Base-by-base conservation (phyloP, 2,113 vertebrate genomes). In the Poecile atricapillus region DNA sequence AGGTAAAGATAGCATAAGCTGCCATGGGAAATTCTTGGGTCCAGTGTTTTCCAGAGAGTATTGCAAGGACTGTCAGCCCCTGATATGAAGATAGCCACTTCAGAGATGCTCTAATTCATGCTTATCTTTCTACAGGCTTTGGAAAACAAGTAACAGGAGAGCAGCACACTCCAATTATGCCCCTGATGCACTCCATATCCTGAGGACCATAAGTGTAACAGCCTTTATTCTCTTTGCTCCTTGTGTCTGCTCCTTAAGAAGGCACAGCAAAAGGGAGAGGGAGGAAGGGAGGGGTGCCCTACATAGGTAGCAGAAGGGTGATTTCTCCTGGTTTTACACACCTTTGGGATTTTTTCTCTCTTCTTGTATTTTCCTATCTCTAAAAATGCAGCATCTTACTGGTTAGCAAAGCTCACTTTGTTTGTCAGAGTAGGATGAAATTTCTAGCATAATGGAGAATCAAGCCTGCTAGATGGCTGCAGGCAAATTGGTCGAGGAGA, bases 101-200 rank as follows among this genome's bases (percentile, higher is more conserved):
- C 71, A 94, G 79, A 85, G 64, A 71, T 83, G 68, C 76, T 92
- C 6, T 93, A 68, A 93, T 96, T 96, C 95, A 90, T 86, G 90
- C 85, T 95, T 94, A 89, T 93, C 82, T 95, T 96, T 77, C 60
- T 84, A n/a, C 23, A 83, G 76, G 69, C 93, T 93, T 93, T 84
- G 76, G 43, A 70, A 95, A 94, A 67, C 85, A 92, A 90, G 47
- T 87, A 92, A 59, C 47, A 90, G 73, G 73, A 90, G 52, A 93
- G 49, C 47, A 81, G 69, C 73, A 81, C 21, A 10, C 79, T 96
- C 55, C 79, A 83, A 1, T 95, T 92, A 90, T 82, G 90, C 62
- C 80, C 90, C 86, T 75, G 90, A 71, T 87, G 35, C 11, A 35
- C 56, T 86, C 60, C 70, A 93, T 95, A 93, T 90, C 73, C 83